phyloP scores from a whole-genome alignment of 2,888 invertebrate species.

The Pristionchus exspectatus region DNA sequence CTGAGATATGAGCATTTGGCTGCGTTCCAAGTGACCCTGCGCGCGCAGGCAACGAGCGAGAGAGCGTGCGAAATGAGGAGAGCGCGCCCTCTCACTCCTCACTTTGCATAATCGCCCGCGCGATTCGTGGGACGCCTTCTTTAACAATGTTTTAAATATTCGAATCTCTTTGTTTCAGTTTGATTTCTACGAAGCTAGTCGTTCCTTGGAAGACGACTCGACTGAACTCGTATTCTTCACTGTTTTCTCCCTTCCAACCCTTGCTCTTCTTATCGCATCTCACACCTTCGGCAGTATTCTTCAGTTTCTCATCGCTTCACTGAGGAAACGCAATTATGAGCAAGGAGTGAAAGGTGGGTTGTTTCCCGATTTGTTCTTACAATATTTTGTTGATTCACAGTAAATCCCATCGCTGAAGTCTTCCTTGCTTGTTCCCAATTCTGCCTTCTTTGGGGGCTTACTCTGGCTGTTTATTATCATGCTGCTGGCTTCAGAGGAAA shows the following conservation, averaged over 20 bases:
- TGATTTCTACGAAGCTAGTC: conserved; percentile 33
- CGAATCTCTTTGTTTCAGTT: neutral
- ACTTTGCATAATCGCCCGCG: too few relatives aligned
- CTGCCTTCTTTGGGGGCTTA: neutral
- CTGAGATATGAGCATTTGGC: too few relatives aligned
- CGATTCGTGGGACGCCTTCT: too few relatives aligned
- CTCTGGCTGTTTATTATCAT: conserved; percentile 28
- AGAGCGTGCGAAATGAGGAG: too few relatives aligned
- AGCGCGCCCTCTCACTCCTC: too few relatives aligned
- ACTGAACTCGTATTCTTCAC: conserved; percentile 44
- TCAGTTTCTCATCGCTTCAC: conserved; percentile 7
- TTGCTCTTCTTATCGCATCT: neutral
- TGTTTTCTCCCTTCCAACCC: conserved; percentile 34
- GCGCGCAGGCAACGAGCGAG: too few relatives aligned
- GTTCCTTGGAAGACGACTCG: neutral
- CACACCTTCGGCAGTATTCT: neutral
- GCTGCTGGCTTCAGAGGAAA: conserved; percentile 27
- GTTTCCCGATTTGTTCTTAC: too few relatives aligned
- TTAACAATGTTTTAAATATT: too few relatives aligned
- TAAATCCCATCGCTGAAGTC: neutral
- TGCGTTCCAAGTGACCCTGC: too few relatives aligned
- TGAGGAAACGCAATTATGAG: neutral
- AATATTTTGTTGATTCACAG: neutral
- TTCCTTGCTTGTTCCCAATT: neutral
- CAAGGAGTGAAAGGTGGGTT: neutral